Conservation (phyloP, 1,140 invertebrate species). For the Cydia fagiglandana region DNA sequence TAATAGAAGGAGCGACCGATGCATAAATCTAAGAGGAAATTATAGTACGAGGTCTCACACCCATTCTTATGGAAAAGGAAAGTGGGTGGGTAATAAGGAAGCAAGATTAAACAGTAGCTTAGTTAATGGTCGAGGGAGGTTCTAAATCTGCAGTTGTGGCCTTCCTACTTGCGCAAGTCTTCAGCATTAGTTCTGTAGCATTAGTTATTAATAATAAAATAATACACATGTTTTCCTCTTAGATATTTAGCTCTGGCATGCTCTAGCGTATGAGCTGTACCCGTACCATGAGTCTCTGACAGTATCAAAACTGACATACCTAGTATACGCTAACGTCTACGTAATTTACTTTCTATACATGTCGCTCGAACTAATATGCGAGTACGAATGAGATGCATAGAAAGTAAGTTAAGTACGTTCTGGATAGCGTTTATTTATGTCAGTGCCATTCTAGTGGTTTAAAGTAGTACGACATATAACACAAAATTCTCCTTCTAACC, state of each 20-base stretch:
- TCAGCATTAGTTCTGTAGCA: slow-evolving; percentile 3
- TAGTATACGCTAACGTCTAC: too few species aligned
- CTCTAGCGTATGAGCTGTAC: too few species aligned
- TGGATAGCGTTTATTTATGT: too few species aligned
- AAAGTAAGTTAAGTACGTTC: too few species aligned
- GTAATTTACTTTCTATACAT: too few species aligned
- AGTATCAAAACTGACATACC: too few species aligned
- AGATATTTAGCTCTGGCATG: too few species aligned
- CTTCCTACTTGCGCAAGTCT: slow-evolving; percentile 29
- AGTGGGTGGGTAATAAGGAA: slow-evolving; percentile 58
- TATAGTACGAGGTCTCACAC: slow-evolving; percentile 41
- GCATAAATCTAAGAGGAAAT: slow-evolving; percentile 44
- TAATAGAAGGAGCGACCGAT: slow-evolving; percentile 32
- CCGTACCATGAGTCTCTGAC: too few species aligned
- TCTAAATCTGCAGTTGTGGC: slow-evolving; percentile 37
- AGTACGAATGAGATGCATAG: too few species aligned
- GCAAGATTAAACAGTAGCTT: slow-evolving; percentile 49
- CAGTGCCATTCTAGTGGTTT: not conserved
- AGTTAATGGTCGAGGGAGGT: slow-evolving; percentile 42
- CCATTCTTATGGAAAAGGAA: slow-evolving; percentile 49
- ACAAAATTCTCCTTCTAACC: not conserved
- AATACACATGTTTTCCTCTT: not conserved
- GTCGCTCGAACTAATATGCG: too few species aligned
- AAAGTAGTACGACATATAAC: not conserved
- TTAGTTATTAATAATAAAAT: slow-evolving; percentile 6